Base-by-base conservation (phyloP, 2,113 vertebrate genomes). In the Carassius carassius region DNA sequence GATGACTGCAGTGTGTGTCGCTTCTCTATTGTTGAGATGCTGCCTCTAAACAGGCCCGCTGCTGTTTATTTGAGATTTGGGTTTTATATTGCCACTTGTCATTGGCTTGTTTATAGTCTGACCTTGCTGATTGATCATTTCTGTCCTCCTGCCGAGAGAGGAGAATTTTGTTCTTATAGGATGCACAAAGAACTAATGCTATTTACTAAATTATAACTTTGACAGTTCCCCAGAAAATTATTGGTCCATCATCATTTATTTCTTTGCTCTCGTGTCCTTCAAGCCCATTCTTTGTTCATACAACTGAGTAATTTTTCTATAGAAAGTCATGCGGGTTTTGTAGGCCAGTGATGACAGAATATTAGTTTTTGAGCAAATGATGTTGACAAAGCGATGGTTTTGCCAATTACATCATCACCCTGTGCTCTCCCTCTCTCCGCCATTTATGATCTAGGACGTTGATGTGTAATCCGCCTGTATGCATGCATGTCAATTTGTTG, bases 11-110 rank as follows among this genome's bases (percentile, higher is more conserved):
- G 94, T 94, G 92, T 92, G 91, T 84, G 90, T 93, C 91, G 93
- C 93, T 92, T 92, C 92, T 92, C 90, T 93, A 89, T 93, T 93
- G 93, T 94, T 93, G 90, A 90, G 92, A 87, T 83, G 89, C 88
- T 92, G 93, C 92, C 91, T 94, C 90, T 92, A 93, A 95, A 94
- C 94, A 94, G 92, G 89, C 91, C 89, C 65, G 5, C 88, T 86
- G 87, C 89, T 95, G 95, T 95, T 95, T 95, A 95, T 95, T 95
- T 95, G 90, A 95, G 94, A 94, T 94, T 94, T 94, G 93, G 92
- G 94, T 94, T 95, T 95, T 95, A 94, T 95, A 95, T 94, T 95
- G 93, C 94, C 91, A 91, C 83, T 69, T 94, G 94, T 94, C 95
- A 91, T 94, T 92, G 84, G 91, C 89, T 87, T 95, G 95, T 95